Conservation (phyloP, 2,113 vertebrate genomes). For the Caranx ignobilis region DNA sequence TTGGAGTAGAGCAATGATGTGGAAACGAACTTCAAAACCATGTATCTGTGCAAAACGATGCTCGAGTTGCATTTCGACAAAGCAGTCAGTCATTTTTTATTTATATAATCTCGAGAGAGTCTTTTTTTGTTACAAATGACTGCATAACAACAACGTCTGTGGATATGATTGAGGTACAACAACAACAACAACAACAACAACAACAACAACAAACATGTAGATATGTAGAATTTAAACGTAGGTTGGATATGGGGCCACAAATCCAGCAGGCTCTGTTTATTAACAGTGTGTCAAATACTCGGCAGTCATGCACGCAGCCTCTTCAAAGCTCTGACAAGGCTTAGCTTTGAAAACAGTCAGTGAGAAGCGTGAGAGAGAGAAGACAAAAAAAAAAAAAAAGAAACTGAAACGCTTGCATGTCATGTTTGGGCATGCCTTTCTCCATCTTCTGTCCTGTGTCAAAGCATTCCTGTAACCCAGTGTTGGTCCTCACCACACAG, state of each 20-base stretch:
- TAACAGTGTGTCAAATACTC: not conserved
- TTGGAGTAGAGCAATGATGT: not conserved
- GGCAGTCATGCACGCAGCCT: not conserved
- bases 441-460: not conserved
- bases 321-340: too few species aligned
- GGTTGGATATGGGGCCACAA: not conserved
- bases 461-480: not conserved
- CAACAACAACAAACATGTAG: too few species aligned
- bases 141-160: not conserved
- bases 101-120: not conserved
- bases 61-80: not conserved
- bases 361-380: not conserved
- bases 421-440: slow-evolving; percentile 61
- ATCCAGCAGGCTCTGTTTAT: not conserved
- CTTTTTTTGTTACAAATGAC: not conserved
- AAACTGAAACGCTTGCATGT: not conserved
- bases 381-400: not conserved
- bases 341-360: not conserved
- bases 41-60: not conserved
- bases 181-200: not conserved
- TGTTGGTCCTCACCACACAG: not conserved
- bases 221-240: slow-evolving; percentile 22
- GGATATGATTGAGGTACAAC: not conserved
- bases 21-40: not conserved
- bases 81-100: not conserved